Conservation (phyloP, 2,888 invertebrate genomes). For the Fragum whitleyi region DNA sequence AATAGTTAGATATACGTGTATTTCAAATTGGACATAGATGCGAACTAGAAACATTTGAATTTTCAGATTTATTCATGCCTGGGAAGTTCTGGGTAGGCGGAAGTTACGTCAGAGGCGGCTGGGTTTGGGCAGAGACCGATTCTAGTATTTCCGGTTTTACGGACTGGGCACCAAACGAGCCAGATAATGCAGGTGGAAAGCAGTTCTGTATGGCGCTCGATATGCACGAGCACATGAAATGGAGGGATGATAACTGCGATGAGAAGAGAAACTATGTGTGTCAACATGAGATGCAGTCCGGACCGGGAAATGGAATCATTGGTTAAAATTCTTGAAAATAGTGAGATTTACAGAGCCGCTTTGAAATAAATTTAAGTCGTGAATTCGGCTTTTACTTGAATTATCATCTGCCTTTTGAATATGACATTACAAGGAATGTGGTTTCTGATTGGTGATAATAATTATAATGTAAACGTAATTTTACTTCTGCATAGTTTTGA, state of each 20-base stretch:
- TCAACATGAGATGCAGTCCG: conserved; percentile 24
- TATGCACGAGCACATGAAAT: conserved; percentile 52
- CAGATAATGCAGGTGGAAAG: conserved; percentile 55
- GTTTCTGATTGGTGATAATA: too few relatives aligned
- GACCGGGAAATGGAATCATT: conserved; percentile 18
- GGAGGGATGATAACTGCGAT: conserved; percentile 68
- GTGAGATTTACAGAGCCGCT: too few relatives aligned
- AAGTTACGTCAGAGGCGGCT: conserved; percentile 59
- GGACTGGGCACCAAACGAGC: conserved; percentile 67
- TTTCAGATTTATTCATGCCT: conserved; percentile 58
- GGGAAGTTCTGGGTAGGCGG: conserved; percentile 68
- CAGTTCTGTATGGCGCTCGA: conserved; percentile 66
- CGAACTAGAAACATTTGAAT: too few relatives aligned
- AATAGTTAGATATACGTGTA: too few relatives aligned
- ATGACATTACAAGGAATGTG: too few relatives aligned
- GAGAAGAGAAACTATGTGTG: conserved; percentile 68
- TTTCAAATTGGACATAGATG: too few relatives aligned
- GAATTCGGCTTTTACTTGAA: too few relatives aligned
- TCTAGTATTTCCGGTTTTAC: conserved; percentile 38
- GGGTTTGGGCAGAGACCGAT: conserved; percentile 63
- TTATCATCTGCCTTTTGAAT: too few relatives aligned
- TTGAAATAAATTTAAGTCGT: too few relatives aligned
- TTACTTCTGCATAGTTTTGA: too few relatives aligned
- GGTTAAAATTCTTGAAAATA: too few relatives aligned
- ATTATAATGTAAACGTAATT: too few relatives aligned